Percentiles rank a stretch among this genome's conserved stretches.
These are phyloP conservation scores for Turdus rufiventris DNA, from an alignment of 2,113 vertebrate genomes.

Conservation along the genomic window DNA sequence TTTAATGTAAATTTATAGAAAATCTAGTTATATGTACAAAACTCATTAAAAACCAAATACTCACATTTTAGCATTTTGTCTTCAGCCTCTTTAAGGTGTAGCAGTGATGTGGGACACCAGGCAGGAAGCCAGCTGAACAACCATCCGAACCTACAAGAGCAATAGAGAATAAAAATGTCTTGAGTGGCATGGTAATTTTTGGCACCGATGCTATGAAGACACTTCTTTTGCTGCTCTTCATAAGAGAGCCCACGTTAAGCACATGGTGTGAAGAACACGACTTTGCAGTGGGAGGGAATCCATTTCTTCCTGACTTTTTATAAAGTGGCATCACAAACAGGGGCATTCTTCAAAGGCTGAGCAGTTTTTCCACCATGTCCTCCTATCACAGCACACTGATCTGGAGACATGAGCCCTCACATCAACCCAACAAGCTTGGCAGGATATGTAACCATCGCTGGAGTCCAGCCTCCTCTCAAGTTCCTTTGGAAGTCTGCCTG, in stretches of 20 bases:
- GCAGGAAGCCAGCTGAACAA: slow-evolving; percentile 88
- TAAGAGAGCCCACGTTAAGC: not conserved
- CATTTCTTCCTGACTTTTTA: not conserved
- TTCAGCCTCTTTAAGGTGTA: slow-evolving; percentile 87
- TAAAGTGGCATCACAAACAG: not conserved
- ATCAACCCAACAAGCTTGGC: not conserved
- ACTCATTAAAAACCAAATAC: slow-evolving; percentile 1
- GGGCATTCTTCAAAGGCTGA: not conserved
- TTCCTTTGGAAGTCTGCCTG: slow-evolving; percentile 1
- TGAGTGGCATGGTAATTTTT: not conserved
- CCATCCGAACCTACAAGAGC: slow-evolving; percentile 83
- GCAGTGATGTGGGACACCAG: slow-evolving; percentile 90
- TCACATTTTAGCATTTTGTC: slow-evolving; percentile 91
- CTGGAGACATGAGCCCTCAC: not conserved
- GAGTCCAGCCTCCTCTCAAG: not conserved
- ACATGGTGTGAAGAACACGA: fast-evolving
- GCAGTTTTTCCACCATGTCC: not conserved
- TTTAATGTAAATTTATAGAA: not conserved
- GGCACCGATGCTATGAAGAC: not conserved
- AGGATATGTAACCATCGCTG: not conserved
- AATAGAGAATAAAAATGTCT: not conserved
- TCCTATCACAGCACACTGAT: not conserved
- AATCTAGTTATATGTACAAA: not conserved
- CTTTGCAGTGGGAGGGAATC: not conserved
- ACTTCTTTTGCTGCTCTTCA: not conserved